Percentiles rank a stretch among this genome's conserved stretches.
phyloP scores from a whole-genome alignment of 2,797 vertebrate species.

The Peromyscus nudipes region DNA sequence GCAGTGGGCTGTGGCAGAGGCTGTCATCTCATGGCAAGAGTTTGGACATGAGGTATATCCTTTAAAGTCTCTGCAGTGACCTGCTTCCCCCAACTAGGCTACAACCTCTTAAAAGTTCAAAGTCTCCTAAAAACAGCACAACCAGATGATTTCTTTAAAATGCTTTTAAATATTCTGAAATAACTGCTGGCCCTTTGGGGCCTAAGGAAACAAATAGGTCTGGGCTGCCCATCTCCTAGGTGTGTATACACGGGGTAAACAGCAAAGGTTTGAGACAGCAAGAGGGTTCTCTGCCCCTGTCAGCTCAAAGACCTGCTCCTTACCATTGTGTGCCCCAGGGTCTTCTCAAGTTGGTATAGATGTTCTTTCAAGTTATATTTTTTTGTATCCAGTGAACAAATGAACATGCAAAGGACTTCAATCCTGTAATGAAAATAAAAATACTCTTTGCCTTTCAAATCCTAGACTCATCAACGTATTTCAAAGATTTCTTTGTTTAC shows the following conservation, averaged over 20 bases:
- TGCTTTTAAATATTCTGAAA: neutral
- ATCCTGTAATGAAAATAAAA: neutral
- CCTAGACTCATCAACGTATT: slow-evolving; percentile 13
- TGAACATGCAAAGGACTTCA: slow-evolving; percentile 24
- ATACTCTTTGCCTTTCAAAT: slow-evolving; percentile 18
- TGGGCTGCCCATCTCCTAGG: neutral
- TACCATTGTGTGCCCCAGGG: neutral
- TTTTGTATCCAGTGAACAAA: neutral
- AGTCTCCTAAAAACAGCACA: neutral
- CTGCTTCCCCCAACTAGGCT: no score
- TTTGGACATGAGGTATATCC: neutral
- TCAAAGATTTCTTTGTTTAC: slow-evolving; percentile 48
- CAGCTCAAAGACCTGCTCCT: neutral
- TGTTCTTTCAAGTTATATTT: neutral
- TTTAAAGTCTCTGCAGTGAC: neutral
- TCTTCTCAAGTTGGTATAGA: neutral
- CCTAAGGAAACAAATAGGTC: neutral
- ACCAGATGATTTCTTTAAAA: neutral
- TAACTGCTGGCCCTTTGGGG: neutral
- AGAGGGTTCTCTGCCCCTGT: neutral
- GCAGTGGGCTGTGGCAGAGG: neutral
- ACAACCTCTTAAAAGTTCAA: neutral
- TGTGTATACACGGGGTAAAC: neutral
- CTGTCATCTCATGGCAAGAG: neutral
- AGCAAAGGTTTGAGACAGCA: neutral